These are phyloP conservation scores for Arctopsyche grandis DNA, from an alignment of 1,140 invertebrate genomes.

Conservation along the genomic window DNA sequence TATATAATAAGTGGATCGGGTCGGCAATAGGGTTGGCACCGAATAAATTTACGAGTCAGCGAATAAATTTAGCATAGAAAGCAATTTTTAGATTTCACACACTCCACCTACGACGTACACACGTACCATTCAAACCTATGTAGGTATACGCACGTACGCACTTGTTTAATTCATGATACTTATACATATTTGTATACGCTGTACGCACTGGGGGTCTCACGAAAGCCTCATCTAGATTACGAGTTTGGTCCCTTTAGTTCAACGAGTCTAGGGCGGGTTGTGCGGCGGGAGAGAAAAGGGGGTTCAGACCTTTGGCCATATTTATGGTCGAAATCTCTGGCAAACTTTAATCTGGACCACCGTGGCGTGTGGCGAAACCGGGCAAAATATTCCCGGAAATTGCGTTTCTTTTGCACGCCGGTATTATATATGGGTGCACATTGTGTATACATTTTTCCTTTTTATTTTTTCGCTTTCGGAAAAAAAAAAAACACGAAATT, in stretches of 20 bases:
- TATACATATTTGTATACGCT: neutral
- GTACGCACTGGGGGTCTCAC: neutral
- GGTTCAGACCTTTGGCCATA: slow-evolving; percentile 1
- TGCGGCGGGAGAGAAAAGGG: neutral
- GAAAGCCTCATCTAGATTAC: slow-evolving; percentile 4
- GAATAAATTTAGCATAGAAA: too few species aligned
- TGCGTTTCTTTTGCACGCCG: slow-evolving; percentile 12
- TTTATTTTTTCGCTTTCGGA: neutral
- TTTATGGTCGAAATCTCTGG: slow-evolving; percentile 26
- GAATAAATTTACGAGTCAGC: too few species aligned
- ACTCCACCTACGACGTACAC: too few species aligned
- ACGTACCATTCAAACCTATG: too few species aligned
- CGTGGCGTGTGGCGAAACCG: neutral
- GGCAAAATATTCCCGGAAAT: slow-evolving; percentile 20
- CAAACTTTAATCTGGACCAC: slow-evolving; percentile 25
- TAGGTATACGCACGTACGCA: neutral
- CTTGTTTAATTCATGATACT: neutral
- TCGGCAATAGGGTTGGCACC: too few species aligned
- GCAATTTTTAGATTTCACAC: too few species aligned
- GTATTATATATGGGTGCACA: too few species aligned
- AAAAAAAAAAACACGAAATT: neutral
- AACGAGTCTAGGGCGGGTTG: neutral
- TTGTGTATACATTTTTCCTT: neutral
- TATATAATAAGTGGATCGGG: too few species aligned
- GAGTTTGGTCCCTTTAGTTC: slow-evolving; percentile 2